Evolutionary conservation across 2,797 vertebrate genomes (phyloP).

Genomic region (Anableps anableps): DNA sequence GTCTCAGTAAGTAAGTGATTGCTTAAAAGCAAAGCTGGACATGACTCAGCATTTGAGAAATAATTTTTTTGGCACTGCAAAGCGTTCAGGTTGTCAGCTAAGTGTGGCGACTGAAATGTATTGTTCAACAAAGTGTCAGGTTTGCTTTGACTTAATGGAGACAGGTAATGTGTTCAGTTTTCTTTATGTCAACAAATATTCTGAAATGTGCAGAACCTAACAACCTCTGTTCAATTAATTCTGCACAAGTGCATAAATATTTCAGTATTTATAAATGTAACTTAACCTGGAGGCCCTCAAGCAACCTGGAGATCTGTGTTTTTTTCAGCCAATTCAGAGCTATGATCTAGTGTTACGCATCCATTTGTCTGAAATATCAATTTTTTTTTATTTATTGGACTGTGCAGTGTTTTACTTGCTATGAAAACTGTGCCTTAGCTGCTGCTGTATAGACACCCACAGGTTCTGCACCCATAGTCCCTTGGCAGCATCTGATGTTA

Average conservation of each 20-base stretch:
- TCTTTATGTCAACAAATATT: conserved; percentile 5
- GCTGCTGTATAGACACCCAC: neutral
- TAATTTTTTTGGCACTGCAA: conserved; percentile 23
- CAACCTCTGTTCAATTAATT: conserved; percentile 7
- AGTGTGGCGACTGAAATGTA: conserved; percentile 18
- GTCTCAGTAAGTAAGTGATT: conserved; percentile 48
- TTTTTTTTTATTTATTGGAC: neutral
- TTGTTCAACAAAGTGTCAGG: conserved; percentile 21
- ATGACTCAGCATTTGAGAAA: conserved; percentile 49
- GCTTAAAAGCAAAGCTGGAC: conserved; percentile 22
- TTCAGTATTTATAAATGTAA: neutral
- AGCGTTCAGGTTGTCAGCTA: conserved; percentile 9
- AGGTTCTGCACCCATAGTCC: neutral
- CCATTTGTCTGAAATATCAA: neutral
- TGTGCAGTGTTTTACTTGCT: neutral
- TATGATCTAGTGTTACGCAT: neutral
- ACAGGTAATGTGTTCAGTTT: neutral
- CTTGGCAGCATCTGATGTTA: neutral
- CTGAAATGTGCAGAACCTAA: neutral
- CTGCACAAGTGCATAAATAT: neutral
- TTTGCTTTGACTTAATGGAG: conserved; percentile 3
- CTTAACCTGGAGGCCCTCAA: neutral
- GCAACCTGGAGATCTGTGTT: neutral
- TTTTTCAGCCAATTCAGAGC: neutral
- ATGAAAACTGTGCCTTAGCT: neutral